Evolutionary conservation across 2,797 vertebrate genomes (phyloP).

Genomic region (Takifugu ocellatus): DNA sequence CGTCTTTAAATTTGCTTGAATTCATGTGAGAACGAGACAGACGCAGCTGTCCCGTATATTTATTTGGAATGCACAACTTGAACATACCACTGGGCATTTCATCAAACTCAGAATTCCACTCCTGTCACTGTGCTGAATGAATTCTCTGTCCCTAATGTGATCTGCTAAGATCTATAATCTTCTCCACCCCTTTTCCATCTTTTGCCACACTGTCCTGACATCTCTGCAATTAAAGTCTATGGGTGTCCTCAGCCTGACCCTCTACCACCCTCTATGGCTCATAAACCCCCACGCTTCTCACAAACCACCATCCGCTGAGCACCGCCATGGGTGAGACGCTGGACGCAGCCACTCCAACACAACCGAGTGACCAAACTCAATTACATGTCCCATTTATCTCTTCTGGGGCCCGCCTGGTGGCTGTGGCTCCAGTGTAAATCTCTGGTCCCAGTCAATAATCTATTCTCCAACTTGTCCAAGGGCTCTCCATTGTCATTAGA

Average conservation of each 20-base stretch:
- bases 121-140: conserved; percentile 50
- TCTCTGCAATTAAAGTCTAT: conserved; percentile 57
- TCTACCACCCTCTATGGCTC: conserved; percentile 60
- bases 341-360: conserved; percentile 66
- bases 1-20: background rate
- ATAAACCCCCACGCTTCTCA: conserved; percentile 59
- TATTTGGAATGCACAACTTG: conserved; percentile 19
- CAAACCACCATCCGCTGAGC: conserved; percentile 39
- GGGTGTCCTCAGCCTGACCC: conserved; percentile 67
- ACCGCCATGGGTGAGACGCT: conserved; percentile 48
- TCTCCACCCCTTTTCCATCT: conserved; percentile 44
- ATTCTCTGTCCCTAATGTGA: conserved; percentile 50
- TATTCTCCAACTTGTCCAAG: conserved; percentile 70
- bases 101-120: conserved; percentile 37
- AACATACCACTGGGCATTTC: conserved; percentile 29
- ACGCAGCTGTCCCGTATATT: background rate
- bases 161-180: conserved; percentile 47
- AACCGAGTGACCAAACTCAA: conserved; percentile 79
- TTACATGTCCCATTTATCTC: conserved; percentile 79
- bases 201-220: conserved; percentile 53
- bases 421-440: conserved; percentile 76
- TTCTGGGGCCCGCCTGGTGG: conserved; percentile 56
- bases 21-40: conserved; percentile 6
- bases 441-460: conserved; percentile 77
- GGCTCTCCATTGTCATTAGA: conserved; percentile 72